A percentile compares a stretch with the other conserved stretches of the same genome.
Conservation (phyloP, 2,888 invertebrate genomes). For the Nephrotoma appendiculata region DNA sequence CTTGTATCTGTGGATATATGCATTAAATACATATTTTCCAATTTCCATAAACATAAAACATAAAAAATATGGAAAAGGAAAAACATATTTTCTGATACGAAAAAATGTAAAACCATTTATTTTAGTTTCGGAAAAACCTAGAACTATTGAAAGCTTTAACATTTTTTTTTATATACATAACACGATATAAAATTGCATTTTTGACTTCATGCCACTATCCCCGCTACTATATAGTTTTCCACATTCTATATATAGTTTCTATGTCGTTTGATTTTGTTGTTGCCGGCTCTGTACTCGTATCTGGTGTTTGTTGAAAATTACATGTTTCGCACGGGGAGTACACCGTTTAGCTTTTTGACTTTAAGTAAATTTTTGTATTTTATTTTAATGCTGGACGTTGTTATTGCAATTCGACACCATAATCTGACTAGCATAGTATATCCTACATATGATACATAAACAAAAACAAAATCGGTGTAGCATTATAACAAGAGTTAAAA, state of each 20-base stretch:
- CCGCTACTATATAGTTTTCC: not conserved
- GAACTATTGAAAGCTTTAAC: not conserved
- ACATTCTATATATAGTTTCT: not conserved
- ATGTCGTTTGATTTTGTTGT: not conserved
- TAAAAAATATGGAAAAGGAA: not conserved
- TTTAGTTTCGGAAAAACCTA: not conserved
- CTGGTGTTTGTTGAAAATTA: slow-evolving; percentile 1
- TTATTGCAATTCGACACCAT: not conserved
- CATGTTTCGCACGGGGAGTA: slow-evolving; percentile 8
- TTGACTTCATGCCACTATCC: not conserved
- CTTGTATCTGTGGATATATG: not conserved
- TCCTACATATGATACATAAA: not conserved
- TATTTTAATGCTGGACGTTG: not conserved
- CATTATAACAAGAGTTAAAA: not conserved
- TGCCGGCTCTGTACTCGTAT: not conserved
- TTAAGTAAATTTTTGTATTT: not conserved
- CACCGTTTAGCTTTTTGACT: slow-evolving; percentile 8
- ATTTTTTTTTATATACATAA: not conserved
- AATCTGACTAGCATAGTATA: not conserved
- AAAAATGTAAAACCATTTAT: not conserved
- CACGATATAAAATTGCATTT: not conserved
- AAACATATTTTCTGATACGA: not conserved
- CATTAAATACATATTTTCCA: not conserved
- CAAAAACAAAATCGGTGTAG: not conserved
- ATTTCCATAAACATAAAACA: not conserved